Base-by-base conservation (phyloP, 2,888 invertebrate genomes). In the Tortrix viridana region DNA sequence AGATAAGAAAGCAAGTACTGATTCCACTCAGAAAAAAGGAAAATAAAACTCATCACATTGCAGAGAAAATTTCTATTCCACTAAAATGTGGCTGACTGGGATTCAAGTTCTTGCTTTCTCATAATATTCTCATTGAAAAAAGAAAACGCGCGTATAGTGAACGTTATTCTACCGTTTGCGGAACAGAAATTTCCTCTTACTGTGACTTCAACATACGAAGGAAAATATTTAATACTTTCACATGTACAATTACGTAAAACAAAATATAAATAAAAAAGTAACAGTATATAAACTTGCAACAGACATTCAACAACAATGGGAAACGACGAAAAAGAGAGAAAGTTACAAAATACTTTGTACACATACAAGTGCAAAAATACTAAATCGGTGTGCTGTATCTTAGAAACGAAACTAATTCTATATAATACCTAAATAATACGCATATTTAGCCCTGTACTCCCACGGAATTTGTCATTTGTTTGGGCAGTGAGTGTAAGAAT, bases 21-120 rank as follows among this genome's bases (percentile, higher is more conserved):
- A 86, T 53, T 63, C 74, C 74, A 77, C 71, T 61, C 65, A 73
- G 65, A 72, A 65, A 71, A 76, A 71, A 75, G 70, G 73, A 77
- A 78, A 81, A 74, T 75, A 81, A 80, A 87, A 85, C 80, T 69
- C 80, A 86, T 84, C 86, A 90, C 88, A 76, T 70, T 77, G 71
- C 75, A 82, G 90, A 89, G 91, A 92, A 92, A 92, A 92, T 91
- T 92, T 92, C 92, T 88, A 92, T 92, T 90, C 91, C 88, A 87
- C 87, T 67, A 66, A n/a, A 67, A 67, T 56, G 73, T 76, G 76
- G 73, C 63, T 37, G 65, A 72, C 67, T 71, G 70, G 68, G 58
- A 73, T 61, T 57, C 76, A 80, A 86, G 86, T 85, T 70, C 89
- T 90, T 91, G 92, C 92, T 92, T 91, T 88, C 92, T 84, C 82